Conservation (phyloP, 2,888 invertebrate species). For the Luffia ferchaultella region DNA sequence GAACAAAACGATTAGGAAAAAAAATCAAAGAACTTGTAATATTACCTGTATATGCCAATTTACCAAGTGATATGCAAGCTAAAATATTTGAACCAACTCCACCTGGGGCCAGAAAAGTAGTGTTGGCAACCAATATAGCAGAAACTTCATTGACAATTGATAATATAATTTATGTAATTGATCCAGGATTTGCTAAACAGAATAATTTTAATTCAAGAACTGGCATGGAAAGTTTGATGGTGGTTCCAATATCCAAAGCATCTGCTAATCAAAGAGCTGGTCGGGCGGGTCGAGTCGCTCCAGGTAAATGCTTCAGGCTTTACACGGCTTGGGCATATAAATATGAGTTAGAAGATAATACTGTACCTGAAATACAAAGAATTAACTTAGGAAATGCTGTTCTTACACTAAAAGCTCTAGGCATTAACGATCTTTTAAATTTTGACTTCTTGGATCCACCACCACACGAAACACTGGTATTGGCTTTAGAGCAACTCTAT, state of each 20-base stretch:
- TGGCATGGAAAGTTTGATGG: slow-evolving; percentile 98
- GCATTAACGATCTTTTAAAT: slow-evolving; percentile 96
- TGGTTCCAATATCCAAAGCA: slow-evolving; percentile 98
- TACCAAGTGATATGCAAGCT: slow-evolving; percentile 98
- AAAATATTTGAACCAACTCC: slow-evolving; percentile 99
- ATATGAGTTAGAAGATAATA: slow-evolving; percentile 97
- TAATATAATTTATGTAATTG: slow-evolving; percentile 98
- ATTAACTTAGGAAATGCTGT: slow-evolving; percentile 98
- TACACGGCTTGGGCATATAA: slow-evolving; percentile 99
- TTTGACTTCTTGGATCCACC: slow-evolving; percentile 99
- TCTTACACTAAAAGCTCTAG: slow-evolving; percentile 93
- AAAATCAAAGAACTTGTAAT: slow-evolving; percentile 93
- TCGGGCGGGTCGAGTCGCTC: slow-evolving; percentile 93
- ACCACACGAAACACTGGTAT: slow-evolving; percentile 89
- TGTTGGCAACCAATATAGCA: slow-evolving; percentile 98
- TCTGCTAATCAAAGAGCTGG: slow-evolving; percentile 98
- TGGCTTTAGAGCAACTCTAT: slow-evolving; percentile 96
- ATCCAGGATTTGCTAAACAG: slow-evolving; percentile 99
- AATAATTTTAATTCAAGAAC: slow-evolving; percentile 98
- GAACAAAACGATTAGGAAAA: slow-evolving; percentile 90
- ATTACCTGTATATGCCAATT: slow-evolving; percentile 96
- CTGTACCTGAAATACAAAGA: slow-evolving; percentile 97
- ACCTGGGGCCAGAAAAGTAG: slow-evolving; percentile 94
- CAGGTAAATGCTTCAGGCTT: slow-evolving; percentile 97
- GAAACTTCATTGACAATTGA: slow-evolving; percentile 99